Percentiles rank a stretch among this genome's conserved stretches.
Conservation (phyloP, 2,797 vertebrate species). For the Gephyroberyx darwinii region DNA sequence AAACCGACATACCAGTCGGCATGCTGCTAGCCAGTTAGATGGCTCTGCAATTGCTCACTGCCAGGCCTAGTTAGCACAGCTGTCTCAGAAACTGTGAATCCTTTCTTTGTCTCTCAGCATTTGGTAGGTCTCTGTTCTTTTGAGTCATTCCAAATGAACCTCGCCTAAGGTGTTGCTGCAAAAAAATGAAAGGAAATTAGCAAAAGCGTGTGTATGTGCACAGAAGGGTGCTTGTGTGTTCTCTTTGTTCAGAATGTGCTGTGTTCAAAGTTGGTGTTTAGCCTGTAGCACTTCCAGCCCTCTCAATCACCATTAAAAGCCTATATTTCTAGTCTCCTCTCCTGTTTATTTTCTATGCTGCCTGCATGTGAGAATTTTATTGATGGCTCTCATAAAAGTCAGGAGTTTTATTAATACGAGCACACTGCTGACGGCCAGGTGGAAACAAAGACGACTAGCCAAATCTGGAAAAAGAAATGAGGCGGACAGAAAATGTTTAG, state of each 20-base stretch:
- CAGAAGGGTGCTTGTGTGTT: slow-evolving; percentile 28
- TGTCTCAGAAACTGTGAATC: slow-evolving; percentile 65
- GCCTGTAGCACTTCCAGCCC: slow-evolving; percentile 38
- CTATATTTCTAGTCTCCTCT: slow-evolving; percentile 45
- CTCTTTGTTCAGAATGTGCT: slow-evolving; percentile 24
- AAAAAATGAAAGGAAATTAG: slow-evolving; percentile 42
- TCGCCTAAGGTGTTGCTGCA: slow-evolving; percentile 54
- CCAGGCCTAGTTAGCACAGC: slow-evolving; percentile 63
- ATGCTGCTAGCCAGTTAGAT: slow-evolving; percentile 42
- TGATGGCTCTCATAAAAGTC: slow-evolving; percentile 69
- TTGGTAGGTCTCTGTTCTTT: slow-evolving; percentile 53
- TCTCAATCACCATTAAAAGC: slow-evolving; percentile 55
- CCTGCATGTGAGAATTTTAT: slow-evolving; percentile 70
- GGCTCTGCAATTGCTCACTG: slow-evolving; percentile 58
- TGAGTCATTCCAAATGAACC: slow-evolving; percentile 56
- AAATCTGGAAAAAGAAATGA: slow-evolving; percentile 58
- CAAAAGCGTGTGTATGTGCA: not conserved
- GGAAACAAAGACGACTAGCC: slow-evolving; percentile 31
- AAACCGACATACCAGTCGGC: slow-evolving; percentile 66
- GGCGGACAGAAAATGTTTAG: slow-evolving; percentile 55
- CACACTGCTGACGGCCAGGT: slow-evolving; percentile 26
- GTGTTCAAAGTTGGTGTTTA: slow-evolving; percentile 23
- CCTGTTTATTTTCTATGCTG: slow-evolving; percentile 68
- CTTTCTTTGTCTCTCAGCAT: slow-evolving; percentile 65
- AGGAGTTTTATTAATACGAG: slow-evolving; percentile 45